Percentiles rank a stretch among this genome's conserved stretches.
Evolutionary conservation across 2,797 vertebrate species (phyloP).

Genomic region (Corythornis leucogaster): DNA sequence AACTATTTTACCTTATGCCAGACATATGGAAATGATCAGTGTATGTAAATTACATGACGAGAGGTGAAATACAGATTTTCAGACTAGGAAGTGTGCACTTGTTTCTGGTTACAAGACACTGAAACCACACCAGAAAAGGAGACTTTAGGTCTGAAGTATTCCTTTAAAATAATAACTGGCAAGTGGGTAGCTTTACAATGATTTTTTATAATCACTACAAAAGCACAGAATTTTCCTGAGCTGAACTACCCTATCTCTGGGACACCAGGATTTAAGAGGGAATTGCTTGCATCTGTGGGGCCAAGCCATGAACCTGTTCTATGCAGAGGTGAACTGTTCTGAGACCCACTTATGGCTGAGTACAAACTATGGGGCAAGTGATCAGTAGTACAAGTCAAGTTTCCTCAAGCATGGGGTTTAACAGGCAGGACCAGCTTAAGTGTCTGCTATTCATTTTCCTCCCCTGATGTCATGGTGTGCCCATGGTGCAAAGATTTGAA

Average conservation of each 20-base stretch:
- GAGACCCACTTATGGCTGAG: background rate
- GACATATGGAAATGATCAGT: slow-evolving; percentile 81
- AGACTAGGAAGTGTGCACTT: slow-evolving; percentile 63
- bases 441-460: background rate
- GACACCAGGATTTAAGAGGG: background rate
- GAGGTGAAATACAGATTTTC: slow-evolving; percentile 71
- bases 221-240: slow-evolving; percentile 22
- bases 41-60: slow-evolving; percentile 76
- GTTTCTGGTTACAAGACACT: slow-evolving; percentile 62
- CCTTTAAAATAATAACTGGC: slow-evolving; percentile 26
- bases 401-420: background rate
- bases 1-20: slow-evolving; percentile 78
- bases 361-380: background rate
- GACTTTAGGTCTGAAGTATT: slow-evolving; percentile 46
- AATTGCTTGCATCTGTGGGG: background rate
- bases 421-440: background rate
- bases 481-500: background rate
- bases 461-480: background rate
- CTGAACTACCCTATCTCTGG: background rate
- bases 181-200: slow-evolving; percentile 7
- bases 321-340: background rate
- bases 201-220: slow-evolving; percentile 47
- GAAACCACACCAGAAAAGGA: slow-evolving; percentile 58
- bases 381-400: background rate
- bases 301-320: background rate